These are phyloP conservation scores for Keiferia lycopersicella DNA, from an alignment of 2,888 invertebrate genomes.

Conservation along the genomic window DNA sequence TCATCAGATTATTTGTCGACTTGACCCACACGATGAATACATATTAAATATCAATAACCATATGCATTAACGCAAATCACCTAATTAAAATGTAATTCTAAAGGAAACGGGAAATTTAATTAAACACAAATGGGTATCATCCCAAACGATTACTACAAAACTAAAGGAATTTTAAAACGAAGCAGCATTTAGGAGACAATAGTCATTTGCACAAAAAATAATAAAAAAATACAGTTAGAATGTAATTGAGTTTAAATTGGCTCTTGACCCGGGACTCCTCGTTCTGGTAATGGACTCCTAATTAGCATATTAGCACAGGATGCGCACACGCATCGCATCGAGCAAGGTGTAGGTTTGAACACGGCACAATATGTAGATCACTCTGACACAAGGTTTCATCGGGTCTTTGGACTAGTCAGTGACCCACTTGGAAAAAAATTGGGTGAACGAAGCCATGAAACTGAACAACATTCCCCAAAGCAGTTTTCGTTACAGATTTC, in stretches of 20 bases:
- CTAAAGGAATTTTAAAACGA: neutral
- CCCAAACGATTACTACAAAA: neutral
- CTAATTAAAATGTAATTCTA: neutral
- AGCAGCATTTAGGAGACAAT: constrained; percentile 12
- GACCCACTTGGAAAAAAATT: no score
- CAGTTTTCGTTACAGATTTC: no score
- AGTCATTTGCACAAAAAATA: neutral
- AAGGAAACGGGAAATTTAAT: neutral
- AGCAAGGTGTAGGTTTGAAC: neutral
- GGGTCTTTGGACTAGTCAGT: no score
- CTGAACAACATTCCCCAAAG: no score
- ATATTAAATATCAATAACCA: no score
- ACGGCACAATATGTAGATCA: neutral
- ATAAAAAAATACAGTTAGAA: neutral
- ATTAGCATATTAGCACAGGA: constrained; percentile 59
- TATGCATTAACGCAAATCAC: neutral
- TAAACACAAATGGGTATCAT: neutral
- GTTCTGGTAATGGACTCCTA: constrained; percentile 44
- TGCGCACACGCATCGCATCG: constrained; percentile 45
- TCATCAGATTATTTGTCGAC: no score
- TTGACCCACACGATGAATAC: no score
- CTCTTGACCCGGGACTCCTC: constrained; percentile 25
- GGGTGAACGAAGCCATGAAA: no score
- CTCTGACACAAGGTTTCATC: neutral
- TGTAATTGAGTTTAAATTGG: constrained; percentile 24